Evolutionary conservation across 2,797 vertebrate species (phyloP), one percentile per base, ranked within the genome.

Genomic region (Fratercula arctica): DNA sequence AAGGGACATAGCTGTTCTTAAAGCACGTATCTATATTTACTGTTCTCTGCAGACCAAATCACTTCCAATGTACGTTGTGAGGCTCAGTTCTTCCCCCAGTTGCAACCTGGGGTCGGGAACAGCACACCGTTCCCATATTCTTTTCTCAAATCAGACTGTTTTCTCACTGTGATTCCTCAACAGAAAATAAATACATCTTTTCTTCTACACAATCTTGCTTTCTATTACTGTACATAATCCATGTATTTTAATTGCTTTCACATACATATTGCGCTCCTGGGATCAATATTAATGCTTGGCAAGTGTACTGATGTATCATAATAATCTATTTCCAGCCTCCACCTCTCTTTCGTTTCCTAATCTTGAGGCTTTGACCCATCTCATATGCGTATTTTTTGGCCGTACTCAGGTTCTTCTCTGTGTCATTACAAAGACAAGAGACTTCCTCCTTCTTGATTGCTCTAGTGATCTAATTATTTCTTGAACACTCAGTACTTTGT

Each of bases 381-480:
- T 76, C 59, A 41, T 11, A 46, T 2, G 20, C 2, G 3, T 66
- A 19, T 46, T 68, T 87, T 86, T 66, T 51, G 69, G 33, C 56
- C 9, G 3, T 15, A 35, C 9, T 35, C 46, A 17, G 16, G 43
- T 78, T 90, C 48, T 85, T 81, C 25, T 80, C 66, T 46, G 45
- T 2, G 16, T 79, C 24, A 67, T 69, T 88, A 85, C 59, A 68
- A 75, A 48, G 57, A 53, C 53, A 80, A 80, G 26, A 59, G 21
- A 85, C 80, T 73, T 94, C 67, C 51, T 82, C 60, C 46, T 91
- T 46, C 63, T 43, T 41, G 39, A 80, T 76, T 90, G 33, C 33
- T 81, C 17, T 51, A 76, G 54, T 51, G 63, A 89, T 61, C 67
- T 89, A 54, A 84, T 57, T 66, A 74, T 79, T 81, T 72, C 66